Evolutionary conservation across 2,113 vertebrate species (phyloP).

Genomic region (Hiodon alosoides): DNA sequence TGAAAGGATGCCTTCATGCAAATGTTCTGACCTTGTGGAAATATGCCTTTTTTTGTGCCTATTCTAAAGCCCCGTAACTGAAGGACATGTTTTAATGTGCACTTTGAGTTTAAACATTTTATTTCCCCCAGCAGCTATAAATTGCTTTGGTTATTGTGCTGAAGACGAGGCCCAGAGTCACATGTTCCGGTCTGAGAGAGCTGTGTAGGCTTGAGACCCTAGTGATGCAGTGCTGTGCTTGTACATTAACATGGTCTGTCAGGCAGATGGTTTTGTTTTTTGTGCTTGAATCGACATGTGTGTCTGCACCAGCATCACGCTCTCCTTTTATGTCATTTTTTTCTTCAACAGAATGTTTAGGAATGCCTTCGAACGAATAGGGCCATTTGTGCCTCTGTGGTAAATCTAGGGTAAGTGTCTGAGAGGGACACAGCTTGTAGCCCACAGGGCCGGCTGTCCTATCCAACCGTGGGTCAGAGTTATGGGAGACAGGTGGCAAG

Average conservation of each 20-base stretch:
- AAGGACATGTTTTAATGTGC: neutral
- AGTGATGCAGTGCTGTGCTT: neutral
- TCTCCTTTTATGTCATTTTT: too few relatives aligned
- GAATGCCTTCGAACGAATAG: neutral
- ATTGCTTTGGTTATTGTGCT: too few relatives aligned
- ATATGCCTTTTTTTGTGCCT: neutral
- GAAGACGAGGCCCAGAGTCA: neutral
- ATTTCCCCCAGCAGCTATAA: too few relatives aligned
- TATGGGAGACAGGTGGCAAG: constrained; percentile 7
- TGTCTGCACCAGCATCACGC: too few relatives aligned
- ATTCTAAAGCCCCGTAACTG: neutral
- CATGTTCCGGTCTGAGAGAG: neutral
- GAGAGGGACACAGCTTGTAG: neutral
- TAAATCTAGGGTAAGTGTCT: neutral
- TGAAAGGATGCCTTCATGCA: neutral
- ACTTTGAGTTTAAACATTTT: neutral
- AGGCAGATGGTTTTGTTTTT: too few relatives aligned
- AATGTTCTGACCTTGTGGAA: neutral
- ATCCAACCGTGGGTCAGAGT: neutral
- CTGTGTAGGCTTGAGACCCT: neutral
- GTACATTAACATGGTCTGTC: neutral
- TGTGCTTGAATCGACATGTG: too few relatives aligned
- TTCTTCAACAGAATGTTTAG: too few relatives aligned
- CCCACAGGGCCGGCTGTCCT: neutral
- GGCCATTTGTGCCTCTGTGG: neutral